Evolutionary conservation across 2,113 vertebrate genomes (phyloP), one percentile per base, ranked within the genome.

Genomic region (Sorex araneus): DNA sequence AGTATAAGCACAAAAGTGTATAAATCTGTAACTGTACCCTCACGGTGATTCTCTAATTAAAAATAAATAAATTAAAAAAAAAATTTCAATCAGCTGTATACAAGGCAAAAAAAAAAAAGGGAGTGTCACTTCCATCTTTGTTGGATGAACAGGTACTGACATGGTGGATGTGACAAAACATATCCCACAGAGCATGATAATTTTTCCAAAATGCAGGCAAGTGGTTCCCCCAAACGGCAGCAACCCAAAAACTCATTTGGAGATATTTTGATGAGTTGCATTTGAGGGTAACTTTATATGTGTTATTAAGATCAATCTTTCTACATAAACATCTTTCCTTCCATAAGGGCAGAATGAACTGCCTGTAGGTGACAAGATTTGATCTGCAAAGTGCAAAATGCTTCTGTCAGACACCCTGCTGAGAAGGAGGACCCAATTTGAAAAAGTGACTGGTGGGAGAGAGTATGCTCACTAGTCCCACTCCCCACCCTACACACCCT

Each of bases 61-160:
- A n/a, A n/a, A n/a, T n/a, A n/a, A n/a, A n/a, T n/a, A n/a, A n/a
- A n/a, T n/a, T n/a, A n/a, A n/a, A n/a, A n/a, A n/a, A n/a, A n/a
- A n/a, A n/a, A n/a, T n/a, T n/a, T n/a, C n/a, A n/a, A n/a, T n/a
- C n/a, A n/a, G n/a, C n/a, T n/a, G n/a, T n/a, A n/a, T n/a, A n/a
- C n/a, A n/a, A n/a, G n/a, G n/a, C n/a, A n/a, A n/a, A n/a, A n/a
- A n/a, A n/a, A n/a, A n/a, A 66, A 71, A 77, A 94, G 81, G 81
- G 32, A 85, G 77, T 92, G 23, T 79, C 18, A n/a, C 92, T 86
- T 93, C 50, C 64, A 89, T 54, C 32, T n/a, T 40, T 81, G n/a
- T 90, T 50, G 63, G 86, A 81, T 89, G 73, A 94, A 88, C 88
- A 95, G 78, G 85, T 78, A 88, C 67, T 95, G 60, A 91, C 78